A percentile compares a stretch with the other conserved stretches of the same genome.
These are phyloP conservation scores for Maccullochella peelii DNA, from an alignment of 2,113 vertebrate species.

Conservation along the genomic window DNA sequence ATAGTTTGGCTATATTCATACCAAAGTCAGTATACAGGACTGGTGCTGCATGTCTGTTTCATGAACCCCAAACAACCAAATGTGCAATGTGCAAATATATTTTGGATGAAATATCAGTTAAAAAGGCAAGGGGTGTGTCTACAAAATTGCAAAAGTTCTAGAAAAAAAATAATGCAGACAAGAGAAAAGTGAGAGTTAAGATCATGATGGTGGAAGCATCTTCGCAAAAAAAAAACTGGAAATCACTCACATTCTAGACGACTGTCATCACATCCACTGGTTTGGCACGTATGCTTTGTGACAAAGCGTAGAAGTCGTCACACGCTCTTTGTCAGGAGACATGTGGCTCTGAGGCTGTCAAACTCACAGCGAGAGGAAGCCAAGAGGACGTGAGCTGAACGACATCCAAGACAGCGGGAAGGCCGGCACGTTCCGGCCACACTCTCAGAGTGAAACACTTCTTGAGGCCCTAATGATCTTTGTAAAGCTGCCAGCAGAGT, in stretches of 20 bases:
- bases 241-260: not conserved
- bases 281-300: not conserved
- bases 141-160: not conserved
- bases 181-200: not conserved
- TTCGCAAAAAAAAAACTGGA: not conserved
- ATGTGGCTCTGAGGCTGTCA: slow-evolving; percentile 21
- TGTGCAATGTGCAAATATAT: not conserved
- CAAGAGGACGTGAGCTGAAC: slow-evolving; percentile 40
- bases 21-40: not conserved
- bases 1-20: not conserved
- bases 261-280: not conserved
- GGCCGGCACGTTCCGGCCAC: slow-evolving; percentile 44
- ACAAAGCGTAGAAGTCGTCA: slow-evolving; percentile 8
- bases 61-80: not conserved
- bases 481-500: slow-evolving; percentile 56
- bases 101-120: not conserved
- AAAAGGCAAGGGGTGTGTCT: not conserved
- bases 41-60: not conserved
- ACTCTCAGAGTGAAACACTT: slow-evolving; percentile 46
- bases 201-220: not conserved
- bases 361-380: slow-evolving; percentile 12
- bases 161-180: not conserved
- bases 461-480: slow-evolving; percentile 62
- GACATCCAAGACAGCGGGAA: slow-evolving; percentile 10
- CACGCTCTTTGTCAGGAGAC: slow-evolving; percentile 24